Evolutionary conservation across 2,888 invertebrate genomes (phyloP), one percentile per base, ranked within the genome.

Genomic region (Eurois occulta): DNA sequence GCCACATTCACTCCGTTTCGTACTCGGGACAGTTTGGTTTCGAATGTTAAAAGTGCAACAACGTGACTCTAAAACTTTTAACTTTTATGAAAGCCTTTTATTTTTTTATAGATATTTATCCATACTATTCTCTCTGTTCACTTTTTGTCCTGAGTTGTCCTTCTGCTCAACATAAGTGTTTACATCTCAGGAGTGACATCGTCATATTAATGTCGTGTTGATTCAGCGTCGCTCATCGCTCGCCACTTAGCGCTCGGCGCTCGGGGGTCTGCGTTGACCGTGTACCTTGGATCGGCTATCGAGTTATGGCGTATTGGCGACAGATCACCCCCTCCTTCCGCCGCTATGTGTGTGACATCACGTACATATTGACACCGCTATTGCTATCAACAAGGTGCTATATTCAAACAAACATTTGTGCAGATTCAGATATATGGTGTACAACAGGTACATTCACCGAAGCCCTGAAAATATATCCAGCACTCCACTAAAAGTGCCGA

Each of bases 261-360:
- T 41, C 7, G 24, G 13, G 16, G 32, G 21, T 21, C 41, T 32
- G 35, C 43, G 24, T 10, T 24, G 24, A n/a, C 18, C 43, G 16
- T 32, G 43, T 46, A n/a, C n/a, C 13, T 65, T 43, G 46, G 72
- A 64, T 72, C 65, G 65, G 65, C 65, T 72, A 46, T 46, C 21
- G 21, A 64, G 64, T 46, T 64, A n/a, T 64, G 72, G 35, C 24
- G 46, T 32, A 32, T 71, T 28, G 71, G 41, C 32, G 60, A 71
- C 24, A 28, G 16, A 24, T 60, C 32, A 28, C 21, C 3, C 7
- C n/a, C 16, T 16, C n/a, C n/a, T 3, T 21, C 38, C 11, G 2
- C 28, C 16, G 21, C 41, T 32, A 32, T 6, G 60, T 43, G 32
- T 62, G 24, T 11, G 43, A 32, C 28, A 7, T 58, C 28, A 28